Conservation (phyloP, 1,140 invertebrate species). For the Bombus superbus region DNA sequence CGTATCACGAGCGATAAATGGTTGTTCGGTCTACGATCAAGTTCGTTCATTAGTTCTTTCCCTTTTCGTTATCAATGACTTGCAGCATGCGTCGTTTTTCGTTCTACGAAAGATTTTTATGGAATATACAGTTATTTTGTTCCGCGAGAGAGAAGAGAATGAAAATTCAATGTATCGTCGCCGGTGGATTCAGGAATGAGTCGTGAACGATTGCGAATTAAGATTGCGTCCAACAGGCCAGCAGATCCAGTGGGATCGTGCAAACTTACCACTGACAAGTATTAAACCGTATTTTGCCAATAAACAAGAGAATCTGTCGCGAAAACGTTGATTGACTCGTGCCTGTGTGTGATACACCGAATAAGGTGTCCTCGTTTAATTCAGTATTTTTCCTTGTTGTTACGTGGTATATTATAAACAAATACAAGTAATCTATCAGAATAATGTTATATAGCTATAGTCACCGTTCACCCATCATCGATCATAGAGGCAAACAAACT, state of each 20-base stretch:
- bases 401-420: constrained; percentile 74
- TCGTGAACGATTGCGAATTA: background rate
- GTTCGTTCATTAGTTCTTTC: background rate
- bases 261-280: constrained; percentile 56
- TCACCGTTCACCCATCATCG: background rate
- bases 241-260: background rate
- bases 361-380: constrained; percentile 71
- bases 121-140: background rate
- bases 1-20: background rate
- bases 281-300: constrained; percentile 65
- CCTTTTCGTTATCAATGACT: background rate
- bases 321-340: constrained; percentile 46
- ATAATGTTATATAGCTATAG: background rate
- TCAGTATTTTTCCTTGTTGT: constrained; percentile 78
- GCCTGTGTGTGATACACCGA: constrained; percentile 55
- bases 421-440: constrained; percentile 69
- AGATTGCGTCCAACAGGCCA: background rate
- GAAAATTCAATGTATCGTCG: background rate
- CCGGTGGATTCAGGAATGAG: background rate
- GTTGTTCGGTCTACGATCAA: background rate
- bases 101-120: background rate
- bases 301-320: constrained; percentile 53
- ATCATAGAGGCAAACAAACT: too few species aligned
- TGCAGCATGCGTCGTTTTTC: background rate
- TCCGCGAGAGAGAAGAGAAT: background rate